These are phyloP conservation scores for Buphagus erythrorhynchus DNA, from an alignment of 2,797 vertebrate genomes.

Conservation along the genomic window DNA sequence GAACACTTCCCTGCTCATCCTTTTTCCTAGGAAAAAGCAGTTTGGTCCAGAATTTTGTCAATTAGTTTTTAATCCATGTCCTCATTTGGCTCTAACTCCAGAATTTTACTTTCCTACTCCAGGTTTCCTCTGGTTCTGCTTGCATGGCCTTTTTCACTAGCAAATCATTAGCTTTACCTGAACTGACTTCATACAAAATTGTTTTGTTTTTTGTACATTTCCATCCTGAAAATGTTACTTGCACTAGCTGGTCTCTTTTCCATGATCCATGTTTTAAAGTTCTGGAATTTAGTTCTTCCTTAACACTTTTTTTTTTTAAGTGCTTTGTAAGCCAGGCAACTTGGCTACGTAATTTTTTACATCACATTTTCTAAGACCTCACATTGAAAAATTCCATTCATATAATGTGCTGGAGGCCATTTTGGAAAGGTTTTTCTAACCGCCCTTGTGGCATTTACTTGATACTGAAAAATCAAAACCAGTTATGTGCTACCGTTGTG, in stretches of 20 bases:
- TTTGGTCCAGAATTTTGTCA: neutral
- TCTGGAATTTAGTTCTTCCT: neutral
- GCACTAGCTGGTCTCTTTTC: neutral
- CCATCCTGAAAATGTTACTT: neutral
- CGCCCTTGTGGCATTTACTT: neutral
- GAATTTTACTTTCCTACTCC: neutral
- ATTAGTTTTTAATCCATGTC: neutral
- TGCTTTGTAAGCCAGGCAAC: neutral
- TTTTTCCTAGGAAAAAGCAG: neutral
- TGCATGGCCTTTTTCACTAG: neutral
- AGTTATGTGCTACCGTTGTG: neutral
- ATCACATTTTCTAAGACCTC: neutral
- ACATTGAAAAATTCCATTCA: neutral
- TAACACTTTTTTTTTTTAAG: fast-evolving
- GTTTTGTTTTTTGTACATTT: neutral
- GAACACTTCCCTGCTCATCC: neutral
- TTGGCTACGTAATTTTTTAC: neutral
- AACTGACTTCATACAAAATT: neutral
- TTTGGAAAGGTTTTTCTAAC: neutral
- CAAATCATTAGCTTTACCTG: neutral
- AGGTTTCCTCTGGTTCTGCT: neutral
- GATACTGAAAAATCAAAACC: neutral
- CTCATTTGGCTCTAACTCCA: neutral
- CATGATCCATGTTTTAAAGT: neutral
- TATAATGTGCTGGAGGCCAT: neutral